phyloP scores from a whole-genome alignment of 2,797 vertebrate genomes.

The Semotilus atromaculatus region DNA sequence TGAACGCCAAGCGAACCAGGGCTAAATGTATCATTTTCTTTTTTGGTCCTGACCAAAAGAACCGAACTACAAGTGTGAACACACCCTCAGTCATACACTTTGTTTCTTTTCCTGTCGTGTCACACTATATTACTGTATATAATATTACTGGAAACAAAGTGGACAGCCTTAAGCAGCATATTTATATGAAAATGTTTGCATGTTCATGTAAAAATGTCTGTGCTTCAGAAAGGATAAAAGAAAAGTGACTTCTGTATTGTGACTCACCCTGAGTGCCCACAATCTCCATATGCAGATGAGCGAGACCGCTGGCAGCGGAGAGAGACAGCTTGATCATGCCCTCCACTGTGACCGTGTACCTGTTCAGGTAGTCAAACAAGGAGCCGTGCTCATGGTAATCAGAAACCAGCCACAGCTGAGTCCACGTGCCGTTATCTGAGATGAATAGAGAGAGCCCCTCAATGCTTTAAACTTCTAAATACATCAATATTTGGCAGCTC shows the following conservation, averaged over 20 bases:
- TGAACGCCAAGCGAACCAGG: background rate
- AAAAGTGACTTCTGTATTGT: background rate
- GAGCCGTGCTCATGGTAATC: slow-evolving; percentile 90
- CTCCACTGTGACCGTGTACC: slow-evolving; percentile 88
- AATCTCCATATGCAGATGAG: slow-evolving; percentile 90
- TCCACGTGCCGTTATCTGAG: slow-evolving; percentile 88
- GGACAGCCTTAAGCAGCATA: background rate
- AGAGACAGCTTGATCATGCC: slow-evolving; percentile 88
- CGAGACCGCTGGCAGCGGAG: slow-evolving; percentile 86
- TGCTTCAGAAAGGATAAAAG: background rate
- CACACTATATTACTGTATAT: background rate
- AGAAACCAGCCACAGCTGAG: slow-evolving; percentile 88
- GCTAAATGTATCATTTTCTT: background rate
- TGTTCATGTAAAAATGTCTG: background rate
- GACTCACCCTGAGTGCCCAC: slow-evolving; percentile 88
- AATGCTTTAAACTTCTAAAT: background rate
- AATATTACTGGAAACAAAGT: background rate
- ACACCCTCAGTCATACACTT: background rate
- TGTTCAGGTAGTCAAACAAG: slow-evolving; percentile 88
- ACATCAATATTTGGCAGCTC: background rate
- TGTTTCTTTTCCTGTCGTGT: background rate
- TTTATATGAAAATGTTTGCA: background rate
- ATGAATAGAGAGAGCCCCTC: background rate
- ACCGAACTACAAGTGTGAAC: background rate
- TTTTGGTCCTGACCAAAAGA: background rate